Conservation (phyloP, 2,888 invertebrate genomes). For the Deilephila porcellus region DNA sequence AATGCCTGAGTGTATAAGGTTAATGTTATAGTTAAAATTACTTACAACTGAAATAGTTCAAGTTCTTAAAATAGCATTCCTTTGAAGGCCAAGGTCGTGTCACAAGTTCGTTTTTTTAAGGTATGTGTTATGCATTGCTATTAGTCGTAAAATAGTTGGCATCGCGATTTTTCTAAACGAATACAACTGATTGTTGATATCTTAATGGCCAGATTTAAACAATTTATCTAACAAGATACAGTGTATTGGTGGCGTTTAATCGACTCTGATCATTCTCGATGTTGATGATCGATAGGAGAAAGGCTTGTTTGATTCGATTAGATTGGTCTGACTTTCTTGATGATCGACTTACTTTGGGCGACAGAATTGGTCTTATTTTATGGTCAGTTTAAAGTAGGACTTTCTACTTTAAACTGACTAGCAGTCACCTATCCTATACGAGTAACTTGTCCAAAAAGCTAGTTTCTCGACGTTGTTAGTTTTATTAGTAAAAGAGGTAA, state of each 20-base stretch:
- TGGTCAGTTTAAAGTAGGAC: no score
- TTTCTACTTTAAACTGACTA: no score
- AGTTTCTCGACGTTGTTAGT: no score
- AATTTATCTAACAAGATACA: not conserved
- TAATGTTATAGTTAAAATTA: no score
- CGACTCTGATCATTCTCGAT: not conserved
- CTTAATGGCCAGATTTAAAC: not conserved
- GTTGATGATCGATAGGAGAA: constrained; percentile 16
- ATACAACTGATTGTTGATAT: not conserved
- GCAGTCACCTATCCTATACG: no score
- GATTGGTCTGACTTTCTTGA: constrained; percentile 9
- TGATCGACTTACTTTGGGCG: not conserved
- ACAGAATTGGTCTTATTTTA: not conserved
- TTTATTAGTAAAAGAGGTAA: not conserved
- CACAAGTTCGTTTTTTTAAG: no score
- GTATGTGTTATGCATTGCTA: no score
- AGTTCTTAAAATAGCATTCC: no score
- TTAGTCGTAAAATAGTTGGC: not conserved
- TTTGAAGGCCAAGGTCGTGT: no score
- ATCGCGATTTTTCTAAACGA: not conserved
- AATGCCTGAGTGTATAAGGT: no score
- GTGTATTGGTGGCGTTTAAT: not conserved
- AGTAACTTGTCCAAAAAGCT: no score
- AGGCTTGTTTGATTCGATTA: not conserved
- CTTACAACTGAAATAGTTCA: no score